These are phyloP conservation scores for Henicopernis longicauda DNA, from an alignment of 2,113 vertebrate species.

Conservation along the genomic window DNA sequence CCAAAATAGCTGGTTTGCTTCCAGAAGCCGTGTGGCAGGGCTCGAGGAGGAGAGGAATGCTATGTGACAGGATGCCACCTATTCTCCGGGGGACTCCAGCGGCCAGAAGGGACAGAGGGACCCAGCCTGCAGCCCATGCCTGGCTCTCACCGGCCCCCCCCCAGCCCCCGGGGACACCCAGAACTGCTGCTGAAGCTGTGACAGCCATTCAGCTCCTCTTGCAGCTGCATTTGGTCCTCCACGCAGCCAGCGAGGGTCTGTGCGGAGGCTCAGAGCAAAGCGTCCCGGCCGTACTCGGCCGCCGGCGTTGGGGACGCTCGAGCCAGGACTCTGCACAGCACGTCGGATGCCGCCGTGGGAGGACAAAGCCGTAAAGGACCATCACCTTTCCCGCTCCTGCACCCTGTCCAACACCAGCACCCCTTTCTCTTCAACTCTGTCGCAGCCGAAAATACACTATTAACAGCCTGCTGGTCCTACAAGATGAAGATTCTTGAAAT, in stretches of 20 bases:
- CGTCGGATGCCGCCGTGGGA: rapidly evolving
- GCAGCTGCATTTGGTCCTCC: not conserved
- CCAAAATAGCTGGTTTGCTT: not conserved
- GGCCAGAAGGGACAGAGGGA: not conserved
- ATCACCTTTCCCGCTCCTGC: not conserved
- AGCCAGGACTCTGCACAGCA: not conserved
- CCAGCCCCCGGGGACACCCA: not conserved
- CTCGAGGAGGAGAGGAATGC: not conserved
- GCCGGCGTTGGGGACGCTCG: rapidly evolving
- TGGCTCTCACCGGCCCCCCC: not conserved
- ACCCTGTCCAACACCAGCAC: not conserved
- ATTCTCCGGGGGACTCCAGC: not conserved
- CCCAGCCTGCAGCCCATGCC: not conserved
- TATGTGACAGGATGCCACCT: not conserved
- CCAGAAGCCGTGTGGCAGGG: not conserved
- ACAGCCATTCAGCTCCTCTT: not conserved
- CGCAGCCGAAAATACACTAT: not conserved
- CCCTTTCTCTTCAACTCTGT: not conserved
- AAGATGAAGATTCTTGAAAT: not conserved
- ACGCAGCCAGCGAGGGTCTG: rapidly evolving
- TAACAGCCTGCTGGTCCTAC: not conserved
- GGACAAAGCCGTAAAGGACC: not conserved
- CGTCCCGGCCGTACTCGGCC: rapidly evolving
- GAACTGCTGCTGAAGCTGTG: not conserved
- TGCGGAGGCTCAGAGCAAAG: not conserved